phyloP scores from a whole-genome alignment of 2,113 vertebrate species.

The Panurus biarmicus region DNA sequence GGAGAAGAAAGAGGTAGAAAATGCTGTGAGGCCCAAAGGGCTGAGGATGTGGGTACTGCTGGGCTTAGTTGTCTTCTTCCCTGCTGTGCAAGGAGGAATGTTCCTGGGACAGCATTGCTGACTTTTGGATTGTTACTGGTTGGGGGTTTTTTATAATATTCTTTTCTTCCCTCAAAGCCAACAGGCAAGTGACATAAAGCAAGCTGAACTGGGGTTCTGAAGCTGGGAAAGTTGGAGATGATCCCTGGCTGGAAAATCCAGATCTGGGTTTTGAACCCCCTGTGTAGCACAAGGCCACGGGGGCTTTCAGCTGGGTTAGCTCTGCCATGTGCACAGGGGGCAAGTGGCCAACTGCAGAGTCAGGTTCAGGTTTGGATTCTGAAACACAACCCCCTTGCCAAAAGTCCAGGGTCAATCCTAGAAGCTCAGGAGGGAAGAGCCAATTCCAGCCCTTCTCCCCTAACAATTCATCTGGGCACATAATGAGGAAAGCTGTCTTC shows the following conservation, averaged over 20 bases:
- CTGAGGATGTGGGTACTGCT: constrained; percentile 33
- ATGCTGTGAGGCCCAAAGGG: not conserved
- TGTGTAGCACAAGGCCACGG: not conserved
- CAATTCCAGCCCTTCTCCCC: not conserved
- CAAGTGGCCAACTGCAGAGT: not conserved
- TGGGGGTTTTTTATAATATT: not conserved
- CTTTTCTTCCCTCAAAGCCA: not conserved
- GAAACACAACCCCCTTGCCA: not conserved
- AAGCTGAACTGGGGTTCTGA: not conserved
- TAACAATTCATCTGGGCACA: not conserved
- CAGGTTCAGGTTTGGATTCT: not conserved
- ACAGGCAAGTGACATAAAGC: not conserved
- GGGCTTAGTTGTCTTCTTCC: constrained; percentile 14
- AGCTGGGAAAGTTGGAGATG: not conserved
- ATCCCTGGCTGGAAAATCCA: not conserved
- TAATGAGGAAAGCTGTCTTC: not conserved
- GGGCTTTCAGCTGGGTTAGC: not conserved
- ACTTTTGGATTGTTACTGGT: not conserved
- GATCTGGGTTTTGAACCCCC: not conserved
- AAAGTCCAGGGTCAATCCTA: not conserved
- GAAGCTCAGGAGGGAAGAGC: not conserved
- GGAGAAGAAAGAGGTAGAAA: not conserved
- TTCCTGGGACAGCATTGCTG: not conserved
- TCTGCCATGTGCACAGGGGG: not conserved
- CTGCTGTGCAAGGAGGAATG: not conserved